Evolutionary conservation across 2,113 vertebrate genomes (phyloP).

Genomic region (Narcine bancroftii): DNA sequence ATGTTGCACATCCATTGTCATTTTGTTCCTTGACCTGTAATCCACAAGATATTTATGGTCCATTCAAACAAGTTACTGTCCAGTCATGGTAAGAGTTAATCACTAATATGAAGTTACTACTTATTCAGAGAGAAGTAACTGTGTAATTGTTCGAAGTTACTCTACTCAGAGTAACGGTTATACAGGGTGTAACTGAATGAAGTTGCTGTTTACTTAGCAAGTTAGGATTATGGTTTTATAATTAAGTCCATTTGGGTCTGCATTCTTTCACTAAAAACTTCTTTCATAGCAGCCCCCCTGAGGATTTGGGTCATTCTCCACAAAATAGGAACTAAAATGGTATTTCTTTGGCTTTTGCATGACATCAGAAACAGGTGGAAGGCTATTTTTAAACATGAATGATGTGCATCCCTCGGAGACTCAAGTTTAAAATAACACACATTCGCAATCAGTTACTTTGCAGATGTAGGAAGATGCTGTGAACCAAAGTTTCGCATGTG

Average conservation of each 20-base stretch:
- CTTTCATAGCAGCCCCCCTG: not conserved
- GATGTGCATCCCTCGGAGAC: conserved; percentile 21
- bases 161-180: not conserved
- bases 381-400: conserved; percentile 30
- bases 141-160: not conserved
- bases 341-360: not conserved
- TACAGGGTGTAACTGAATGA: not conserved
- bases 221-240: not conserved
- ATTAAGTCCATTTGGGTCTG: not conserved
- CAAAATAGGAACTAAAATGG: conserved; percentile 15
- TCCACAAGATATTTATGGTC: too few relatives aligned
- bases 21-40: too few relatives aligned
- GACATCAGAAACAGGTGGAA: conserved; percentile 35
- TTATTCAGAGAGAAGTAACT: not conserved
- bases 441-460: conserved; percentile 29
- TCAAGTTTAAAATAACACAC: conserved; percentile 35
- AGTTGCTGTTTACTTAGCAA: not conserved
- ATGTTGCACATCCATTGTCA: too few relatives aligned
- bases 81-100: not conserved
- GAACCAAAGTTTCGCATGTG: not conserved
- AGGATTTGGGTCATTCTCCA: conserved; percentile 2
- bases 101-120: not conserved
- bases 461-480: not conserved
- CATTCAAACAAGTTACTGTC: too few relatives aligned
- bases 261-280: not conserved